phyloP scores from a whole-genome alignment of 2,797 vertebrate species.

The Synaphobranchus kaupii region DNA sequence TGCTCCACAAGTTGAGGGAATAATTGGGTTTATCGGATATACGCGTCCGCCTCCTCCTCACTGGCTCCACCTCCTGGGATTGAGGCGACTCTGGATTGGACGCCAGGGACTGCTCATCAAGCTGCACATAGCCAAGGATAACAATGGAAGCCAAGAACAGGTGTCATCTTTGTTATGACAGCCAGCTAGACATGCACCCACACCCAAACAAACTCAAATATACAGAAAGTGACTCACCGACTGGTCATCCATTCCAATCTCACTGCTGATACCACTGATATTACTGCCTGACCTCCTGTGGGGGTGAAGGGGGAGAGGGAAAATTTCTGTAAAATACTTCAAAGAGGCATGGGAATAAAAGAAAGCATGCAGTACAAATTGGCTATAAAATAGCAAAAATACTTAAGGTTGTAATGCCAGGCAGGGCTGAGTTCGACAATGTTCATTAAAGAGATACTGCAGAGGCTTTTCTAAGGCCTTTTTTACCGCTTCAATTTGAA shows the following conservation, averaged over 20 bases:
- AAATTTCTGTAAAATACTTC: not conserved
- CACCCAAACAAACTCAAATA: not conserved
- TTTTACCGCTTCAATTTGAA: too few species aligned
- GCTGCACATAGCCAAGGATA: conserved; percentile 46
- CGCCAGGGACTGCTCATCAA: conserved; percentile 72
- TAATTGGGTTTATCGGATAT: conserved; percentile 95
- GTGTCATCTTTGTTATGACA: not conserved
- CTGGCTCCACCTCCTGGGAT: conserved; percentile 75
- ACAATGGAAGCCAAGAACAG: not conserved
- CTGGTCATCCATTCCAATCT: conserved; percentile 88
- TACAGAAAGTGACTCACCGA: conserved; percentile 65
- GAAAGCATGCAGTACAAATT: not conserved
- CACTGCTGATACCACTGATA: conserved; percentile 88
- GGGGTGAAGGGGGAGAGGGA: not conserved
- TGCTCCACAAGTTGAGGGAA: conserved; percentile 94
- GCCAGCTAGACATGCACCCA: not conserved
- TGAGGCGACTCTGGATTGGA: conserved; percentile 76
- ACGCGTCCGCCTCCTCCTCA: conserved; percentile 81
- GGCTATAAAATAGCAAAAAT: not conserved
- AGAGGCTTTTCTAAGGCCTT: too few species aligned
- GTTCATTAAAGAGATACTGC: too few species aligned
- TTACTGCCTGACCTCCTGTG: conserved; percentile 92
- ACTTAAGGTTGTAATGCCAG: not conserved
- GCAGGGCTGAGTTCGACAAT: not conserved
- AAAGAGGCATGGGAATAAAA: not conserved